phyloP scores from a whole-genome alignment of 2,113 vertebrate species.

The Pagrus major region DNA sequence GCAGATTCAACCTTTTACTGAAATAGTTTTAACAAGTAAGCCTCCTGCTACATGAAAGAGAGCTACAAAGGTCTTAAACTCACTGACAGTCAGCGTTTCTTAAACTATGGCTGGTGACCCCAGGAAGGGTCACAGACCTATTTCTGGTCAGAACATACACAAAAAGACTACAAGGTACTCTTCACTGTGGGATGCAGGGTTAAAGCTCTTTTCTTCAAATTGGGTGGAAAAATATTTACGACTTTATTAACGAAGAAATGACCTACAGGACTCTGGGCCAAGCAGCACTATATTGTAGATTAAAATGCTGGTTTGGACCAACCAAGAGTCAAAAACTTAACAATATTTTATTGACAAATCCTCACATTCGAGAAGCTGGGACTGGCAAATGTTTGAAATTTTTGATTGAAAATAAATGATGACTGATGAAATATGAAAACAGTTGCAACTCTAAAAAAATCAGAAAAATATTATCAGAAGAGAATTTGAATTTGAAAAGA shows the following conservation, averaged over 20 bases:
- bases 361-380: not conserved
- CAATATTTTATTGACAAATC: not conserved
- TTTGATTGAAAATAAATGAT: too few relatives aligned
- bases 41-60: conserved; percentile 23
- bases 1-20: too few relatives aligned
- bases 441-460: too few relatives aligned
- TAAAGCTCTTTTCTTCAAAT: not conserved
- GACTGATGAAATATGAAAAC: too few relatives aligned
- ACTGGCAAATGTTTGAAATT: not conserved
- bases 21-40: not conserved
- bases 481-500: not conserved
- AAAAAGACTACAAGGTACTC: conserved; percentile 25
- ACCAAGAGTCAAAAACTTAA: not conserved
- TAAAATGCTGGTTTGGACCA: not conserved
- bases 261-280: not conserved
- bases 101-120: conserved; percentile 45
- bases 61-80: conserved; percentile 26
- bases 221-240: conserved; percentile 19
- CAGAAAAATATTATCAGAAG: not conserved
- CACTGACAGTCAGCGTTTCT: conserved; percentile 52
- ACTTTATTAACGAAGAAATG: conserved; percentile 10
- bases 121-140: conserved; percentile 39
- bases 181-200: not conserved
- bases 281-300: not conserved
- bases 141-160: conserved; percentile 52